Conservation (phyloP, 2,797 vertebrate species). For the Sebastes matsubarae region DNA sequence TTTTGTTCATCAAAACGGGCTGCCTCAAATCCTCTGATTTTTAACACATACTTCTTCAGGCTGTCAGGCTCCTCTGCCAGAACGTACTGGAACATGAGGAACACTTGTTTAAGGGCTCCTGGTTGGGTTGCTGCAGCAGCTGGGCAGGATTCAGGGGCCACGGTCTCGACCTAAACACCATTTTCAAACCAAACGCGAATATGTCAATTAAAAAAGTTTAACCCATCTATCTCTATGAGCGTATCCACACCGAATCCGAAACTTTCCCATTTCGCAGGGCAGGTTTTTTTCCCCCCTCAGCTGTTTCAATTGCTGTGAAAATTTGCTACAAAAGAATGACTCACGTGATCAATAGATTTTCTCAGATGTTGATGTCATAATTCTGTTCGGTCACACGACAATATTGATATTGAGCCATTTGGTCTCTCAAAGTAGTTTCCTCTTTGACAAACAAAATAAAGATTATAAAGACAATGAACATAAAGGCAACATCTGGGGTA, state of each 20-base stretch:
- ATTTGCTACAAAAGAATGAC: not conserved
- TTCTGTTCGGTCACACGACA: not conserved
- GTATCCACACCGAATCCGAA: not conserved
- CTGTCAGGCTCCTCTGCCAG: not conserved
- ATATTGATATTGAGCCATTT: not conserved
- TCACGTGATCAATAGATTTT: not conserved
- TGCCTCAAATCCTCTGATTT: not conserved
- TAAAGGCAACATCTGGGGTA: no score
- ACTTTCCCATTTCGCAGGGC: not conserved
- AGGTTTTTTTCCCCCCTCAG: not conserved
- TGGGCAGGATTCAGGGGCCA: not conserved
- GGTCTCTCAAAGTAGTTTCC: no score
- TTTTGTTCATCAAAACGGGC: not conserved
- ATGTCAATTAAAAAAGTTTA: not conserved
- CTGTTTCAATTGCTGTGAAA: not conserved
- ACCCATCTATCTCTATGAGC: not conserved
- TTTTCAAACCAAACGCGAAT: not conserved
- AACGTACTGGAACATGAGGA: constrained; percentile 1
- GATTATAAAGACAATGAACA: no score
- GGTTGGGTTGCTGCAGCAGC: constrained; percentile 10
- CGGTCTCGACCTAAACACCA: not conserved
- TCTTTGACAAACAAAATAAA: no score
- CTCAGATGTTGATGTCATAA: not conserved
- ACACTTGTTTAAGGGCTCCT: not conserved
- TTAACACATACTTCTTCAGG: constrained; percentile 8